Evolutionary conservation across 2,797 vertebrate genomes (phyloP).

Genomic region (Diplodus sargus): DNA sequence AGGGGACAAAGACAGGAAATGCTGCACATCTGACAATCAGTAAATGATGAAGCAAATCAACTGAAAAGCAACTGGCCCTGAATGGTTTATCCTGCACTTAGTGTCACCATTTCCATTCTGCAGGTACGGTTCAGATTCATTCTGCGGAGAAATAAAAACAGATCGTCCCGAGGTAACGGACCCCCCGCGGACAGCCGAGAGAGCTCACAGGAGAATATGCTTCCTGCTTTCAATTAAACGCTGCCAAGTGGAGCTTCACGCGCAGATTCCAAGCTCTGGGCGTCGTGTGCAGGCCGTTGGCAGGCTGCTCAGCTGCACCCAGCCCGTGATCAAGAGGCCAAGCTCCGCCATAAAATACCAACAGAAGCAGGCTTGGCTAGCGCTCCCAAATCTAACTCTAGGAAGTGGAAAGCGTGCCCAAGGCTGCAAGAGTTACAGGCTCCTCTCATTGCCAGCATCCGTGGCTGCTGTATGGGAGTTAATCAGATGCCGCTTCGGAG

Average conservation of each 20-base stretch:
- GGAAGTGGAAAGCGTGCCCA: conserved; percentile 48
- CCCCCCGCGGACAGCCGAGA: conserved; percentile 33
- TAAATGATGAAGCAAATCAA: conserved; percentile 14
- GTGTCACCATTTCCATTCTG: neutral
- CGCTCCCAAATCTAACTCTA: conserved; percentile 47
- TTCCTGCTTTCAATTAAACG: conserved; percentile 71
- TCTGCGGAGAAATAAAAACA: conserved; percentile 29
- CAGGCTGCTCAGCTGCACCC: conserved; percentile 53
- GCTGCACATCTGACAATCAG: neutral
- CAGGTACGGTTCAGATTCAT: conserved; percentile 11
- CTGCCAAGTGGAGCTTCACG: conserved; percentile 66
- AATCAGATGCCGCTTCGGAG: conserved; percentile 63
- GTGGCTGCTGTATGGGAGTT: conserved; percentile 41
- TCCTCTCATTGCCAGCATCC: conserved; percentile 43
- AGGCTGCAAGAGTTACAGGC: conserved; percentile 38
- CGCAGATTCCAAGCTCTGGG: conserved; percentile 62
- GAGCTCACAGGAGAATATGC: conserved; percentile 67
- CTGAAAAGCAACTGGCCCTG: conserved; percentile 2
- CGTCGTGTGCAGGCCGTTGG: conserved; percentile 55
- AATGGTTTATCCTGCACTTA: conserved; percentile 18
- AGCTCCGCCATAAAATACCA: conserved; percentile 61
- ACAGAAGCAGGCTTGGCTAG: conserved; percentile 54
- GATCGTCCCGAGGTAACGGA: conserved; percentile 39
- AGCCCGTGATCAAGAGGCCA: conserved; percentile 61
- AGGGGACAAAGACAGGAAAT: neutral